A percentile compares a stretch with the other conserved stretches of the same genome.
These are phyloP conservation scores for Mesitornis unicolor DNA, from an alignment of 2,113 vertebrate genomes.

Conservation along the genomic window DNA sequence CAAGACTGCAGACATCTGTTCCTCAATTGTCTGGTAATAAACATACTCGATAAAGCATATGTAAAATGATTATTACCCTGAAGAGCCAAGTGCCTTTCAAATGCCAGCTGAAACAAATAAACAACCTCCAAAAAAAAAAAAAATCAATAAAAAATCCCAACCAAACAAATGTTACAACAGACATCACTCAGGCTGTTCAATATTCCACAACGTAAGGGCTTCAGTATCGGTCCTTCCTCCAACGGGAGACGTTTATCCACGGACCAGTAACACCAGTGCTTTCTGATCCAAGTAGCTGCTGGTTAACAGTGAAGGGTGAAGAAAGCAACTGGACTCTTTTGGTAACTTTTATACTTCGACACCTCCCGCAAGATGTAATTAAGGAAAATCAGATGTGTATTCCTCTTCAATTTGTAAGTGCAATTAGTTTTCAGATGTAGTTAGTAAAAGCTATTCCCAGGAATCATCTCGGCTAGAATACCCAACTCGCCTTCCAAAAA, in stretches of 20 bases:
- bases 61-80: conserved; percentile 53
- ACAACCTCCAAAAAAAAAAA: neutral
- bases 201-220: neutral
- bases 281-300: neutral
- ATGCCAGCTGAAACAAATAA: conserved; percentile 59
- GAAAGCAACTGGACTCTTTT: neutral
- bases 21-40: conserved; percentile 60
- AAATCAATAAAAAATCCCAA: neutral
- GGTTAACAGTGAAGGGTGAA: neutral
- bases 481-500: neutral
- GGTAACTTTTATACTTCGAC: neutral
- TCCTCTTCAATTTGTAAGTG: neutral
- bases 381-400: neutral
- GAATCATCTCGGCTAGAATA: neutral
- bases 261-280: neutral
- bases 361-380: conserved; percentile 11
- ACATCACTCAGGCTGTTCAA: conserved; percentile 28
- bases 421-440: conserved; percentile 21
- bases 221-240: neutral
- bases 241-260: neutral
- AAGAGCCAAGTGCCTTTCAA: conserved; percentile 68
- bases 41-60: conserved; percentile 63
- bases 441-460: neutral
- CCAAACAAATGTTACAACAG: neutral
- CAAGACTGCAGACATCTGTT: conserved; percentile 64